phyloP scores from a whole-genome alignment of 2,797 vertebrate genomes.

The Chaunax sp. region DNA sequence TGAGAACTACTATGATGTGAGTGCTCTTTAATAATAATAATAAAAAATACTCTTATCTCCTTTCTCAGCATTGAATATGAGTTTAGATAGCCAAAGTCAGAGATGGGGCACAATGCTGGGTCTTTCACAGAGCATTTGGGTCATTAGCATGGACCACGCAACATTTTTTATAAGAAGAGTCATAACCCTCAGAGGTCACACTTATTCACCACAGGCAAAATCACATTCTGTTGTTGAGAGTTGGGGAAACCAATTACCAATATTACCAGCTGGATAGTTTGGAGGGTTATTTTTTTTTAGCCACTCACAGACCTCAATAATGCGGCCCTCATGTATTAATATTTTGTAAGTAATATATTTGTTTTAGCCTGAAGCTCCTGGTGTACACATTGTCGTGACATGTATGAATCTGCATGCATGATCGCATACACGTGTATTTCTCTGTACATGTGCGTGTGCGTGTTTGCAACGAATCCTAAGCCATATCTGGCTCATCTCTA shows the following conservation, averaged over 20 bases:
- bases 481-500: slow-evolving; percentile 64
- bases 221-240: slow-evolving; percentile 58
- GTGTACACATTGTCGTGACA: slow-evolving; percentile 32
- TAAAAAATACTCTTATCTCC: slow-evolving; percentile 50
- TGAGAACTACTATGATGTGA: slow-evolving; percentile 42
- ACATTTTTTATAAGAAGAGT: slow-evolving; percentile 43
- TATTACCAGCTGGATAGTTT: slow-evolving; percentile 20
- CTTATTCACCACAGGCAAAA: slow-evolving; percentile 57
- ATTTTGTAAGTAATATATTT: slow-evolving; percentile 38
- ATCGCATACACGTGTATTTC: slow-evolving; percentile 7
- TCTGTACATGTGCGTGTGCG: neutral
- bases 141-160: slow-evolving; percentile 63
- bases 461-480: neutral
- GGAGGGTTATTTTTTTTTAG: slow-evolving; percentile 2
- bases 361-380: slow-evolving; percentile 28
- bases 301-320: slow-evolving; percentile 5
- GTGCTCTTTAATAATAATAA: slow-evolving; percentile 46
- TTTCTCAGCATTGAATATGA: slow-evolving; percentile 49
- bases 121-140: slow-evolving; percentile 52
- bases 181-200: slow-evolving; percentile 61
- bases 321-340: neutral
- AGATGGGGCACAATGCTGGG: slow-evolving; percentile 25
- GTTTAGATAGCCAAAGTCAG: slow-evolving; percentile 52
- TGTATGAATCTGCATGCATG: slow-evolving; percentile 27
- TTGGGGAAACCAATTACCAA: slow-evolving; percentile 37